Percentiles rank a stretch among this genome's conserved stretches.
These are phyloP conservation scores for Nautilus pompilius DNA, from an alignment of 1,140 invertebrate genomes.

Conservation along the genomic window DNA sequence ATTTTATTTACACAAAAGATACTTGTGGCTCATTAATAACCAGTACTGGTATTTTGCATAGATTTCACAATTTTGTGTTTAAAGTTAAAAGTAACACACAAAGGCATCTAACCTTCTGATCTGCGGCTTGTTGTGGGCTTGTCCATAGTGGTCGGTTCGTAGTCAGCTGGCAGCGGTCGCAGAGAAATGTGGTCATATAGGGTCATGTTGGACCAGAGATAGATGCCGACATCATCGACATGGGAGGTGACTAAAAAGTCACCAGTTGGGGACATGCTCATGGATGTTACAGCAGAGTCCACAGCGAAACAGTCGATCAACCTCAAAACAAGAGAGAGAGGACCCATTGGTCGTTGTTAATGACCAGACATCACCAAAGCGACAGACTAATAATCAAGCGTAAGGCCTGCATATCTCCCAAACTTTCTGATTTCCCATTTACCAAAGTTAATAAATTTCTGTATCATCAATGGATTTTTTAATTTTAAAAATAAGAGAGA, in stretches of 20 bases:
- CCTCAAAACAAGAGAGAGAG: constrained; percentile 22
- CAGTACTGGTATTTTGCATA: neutral
- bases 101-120: constrained; percentile 11
- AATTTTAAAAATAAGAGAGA: too few species aligned
- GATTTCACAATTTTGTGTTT: too few species aligned
- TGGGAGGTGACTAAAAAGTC: constrained; percentile 88
- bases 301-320: constrained; percentile 51
- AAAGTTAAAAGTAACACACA: too few species aligned
- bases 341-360: too few species aligned
- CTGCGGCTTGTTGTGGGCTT: constrained; percentile 58
- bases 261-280: constrained; percentile 86
- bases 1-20: neutral
- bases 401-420: neutral
- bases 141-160: constrained; percentile 62
- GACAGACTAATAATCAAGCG: neutral
- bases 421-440: too few species aligned
- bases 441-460: too few species aligned
- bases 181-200: constrained; percentile 78
- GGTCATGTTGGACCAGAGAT: constrained; percentile 89
- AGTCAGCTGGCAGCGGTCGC: constrained; percentile 65
- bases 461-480: too few species aligned
- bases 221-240: constrained; percentile 83
- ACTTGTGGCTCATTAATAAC: neutral
- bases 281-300: constrained; percentile 61
- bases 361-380: neutral